Evolutionary conservation across 2,888 invertebrate genomes (phyloP), one percentile per base, ranked within the genome.

Genomic region (Pammene aurita): DNA sequence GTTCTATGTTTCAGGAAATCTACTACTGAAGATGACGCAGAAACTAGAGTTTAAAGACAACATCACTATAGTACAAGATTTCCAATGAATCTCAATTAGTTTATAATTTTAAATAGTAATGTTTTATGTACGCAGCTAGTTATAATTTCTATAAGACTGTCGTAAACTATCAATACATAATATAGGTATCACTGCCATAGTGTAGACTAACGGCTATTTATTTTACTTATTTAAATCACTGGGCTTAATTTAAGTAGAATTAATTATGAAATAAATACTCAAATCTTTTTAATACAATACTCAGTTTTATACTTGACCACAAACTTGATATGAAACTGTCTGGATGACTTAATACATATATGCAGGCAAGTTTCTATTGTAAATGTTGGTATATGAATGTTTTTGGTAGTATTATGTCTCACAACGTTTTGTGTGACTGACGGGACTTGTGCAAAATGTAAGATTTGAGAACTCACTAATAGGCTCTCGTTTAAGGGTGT

Each of bases 11-110:
- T 64, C 83, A 93, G 93, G 92, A 93, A 93, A 90, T 93, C 93
- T 91, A 92, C 92, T 90, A 93, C 91, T 89, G 93, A 93, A 85
- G 92, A 93, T 76, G 93, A 93, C 72, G 92, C 92, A 2, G 93
- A 93, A 76, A 93, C 93, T 62, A 87, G 92, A 86, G 93, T 93
- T 67, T 93, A 81, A 85, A 76, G 74, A 79, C 73, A 72, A 77
- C 75, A 76, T 69, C 64, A 65, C 70, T 65, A 80, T 84, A 88
- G 87, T 89, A 90, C 89, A 91, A 90, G 89, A 85, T 91, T 90
- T 91, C 92, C 91, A 91, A 88, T 90, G 91, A 90, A 88, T 92
- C 92, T 92, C 92, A 92, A 83, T 86, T 89, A 90, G 87, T 80
- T 82, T 77, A 77, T 77, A 85, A 83, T 81, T 82, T 82, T 81